These are phyloP conservation scores for Hypomesus transpacificus DNA, from an alignment of 2,113 vertebrate genomes.

Conservation along the genomic window DNA sequence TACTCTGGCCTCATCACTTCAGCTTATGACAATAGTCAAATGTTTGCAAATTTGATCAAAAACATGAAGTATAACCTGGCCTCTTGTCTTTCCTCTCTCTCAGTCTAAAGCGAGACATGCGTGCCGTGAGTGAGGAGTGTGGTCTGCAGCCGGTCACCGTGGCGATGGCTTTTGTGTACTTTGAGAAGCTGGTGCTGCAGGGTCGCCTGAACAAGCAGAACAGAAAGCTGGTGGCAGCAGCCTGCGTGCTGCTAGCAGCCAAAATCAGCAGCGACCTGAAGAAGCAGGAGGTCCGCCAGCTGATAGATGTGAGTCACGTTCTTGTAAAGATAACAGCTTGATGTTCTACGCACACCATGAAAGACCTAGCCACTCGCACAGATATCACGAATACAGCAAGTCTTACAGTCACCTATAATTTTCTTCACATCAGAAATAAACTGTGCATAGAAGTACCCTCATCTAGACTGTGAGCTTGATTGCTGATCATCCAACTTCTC, in stretches of 20 bases:
- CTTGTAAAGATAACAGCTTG: background rate
- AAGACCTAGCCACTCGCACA: too few relatives aligned
- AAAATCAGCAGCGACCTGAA: constrained; percentile 98
- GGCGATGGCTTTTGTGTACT: constrained; percentile 98
- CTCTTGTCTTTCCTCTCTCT: background rate
- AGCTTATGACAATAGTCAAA: background rate
- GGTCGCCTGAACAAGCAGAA: constrained; percentile 97
- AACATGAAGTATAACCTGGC: background rate
- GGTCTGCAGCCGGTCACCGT: constrained; percentile 89
- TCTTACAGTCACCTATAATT: too few relatives aligned
- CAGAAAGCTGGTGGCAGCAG: constrained; percentile 92
- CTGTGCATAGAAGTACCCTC: too few relatives aligned
- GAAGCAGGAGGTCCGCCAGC: constrained; percentile 89
- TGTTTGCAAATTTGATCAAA: background rate
- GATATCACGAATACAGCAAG: too few relatives aligned
- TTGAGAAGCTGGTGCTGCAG: constrained; percentile 96
- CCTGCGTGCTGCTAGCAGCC: constrained; percentile 91
- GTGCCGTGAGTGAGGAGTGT: constrained; percentile 86
- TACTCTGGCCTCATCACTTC: background rate
- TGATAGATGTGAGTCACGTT: constrained; percentile 87
- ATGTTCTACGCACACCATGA: too few relatives aligned
- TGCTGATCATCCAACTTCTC: background rate
- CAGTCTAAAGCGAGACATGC: constrained; percentile 95
- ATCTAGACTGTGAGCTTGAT: too few relatives aligned
- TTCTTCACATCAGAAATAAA: too few relatives aligned